phyloP scores from a whole-genome alignment of 1,140 invertebrate genomes.

The Bombus ignitus region DNA sequence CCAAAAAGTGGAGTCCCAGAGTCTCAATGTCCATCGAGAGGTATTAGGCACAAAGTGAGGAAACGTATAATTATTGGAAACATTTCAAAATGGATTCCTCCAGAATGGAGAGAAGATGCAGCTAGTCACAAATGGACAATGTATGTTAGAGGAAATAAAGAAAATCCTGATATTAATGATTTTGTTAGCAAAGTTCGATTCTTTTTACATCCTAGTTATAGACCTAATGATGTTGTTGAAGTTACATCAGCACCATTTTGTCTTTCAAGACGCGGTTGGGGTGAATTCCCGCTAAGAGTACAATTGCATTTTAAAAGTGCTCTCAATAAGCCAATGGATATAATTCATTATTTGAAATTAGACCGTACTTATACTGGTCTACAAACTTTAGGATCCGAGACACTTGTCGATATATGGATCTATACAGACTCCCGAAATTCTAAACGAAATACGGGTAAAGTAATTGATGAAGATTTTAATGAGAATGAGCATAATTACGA shows the following conservation, averaged over 20 bases:
- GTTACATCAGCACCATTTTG: constrained; percentile 91
- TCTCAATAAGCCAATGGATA: constrained; percentile 90
- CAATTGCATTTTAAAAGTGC: constrained; percentile 90
- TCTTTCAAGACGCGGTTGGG: constrained; percentile 93
- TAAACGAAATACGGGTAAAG: background rate
- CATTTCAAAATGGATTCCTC: constrained; percentile 92
- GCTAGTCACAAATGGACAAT: constrained; percentile 96
- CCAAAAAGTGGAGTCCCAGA: constrained; percentile 74
- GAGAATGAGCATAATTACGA: background rate
- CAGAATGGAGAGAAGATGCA: constrained; percentile 85
- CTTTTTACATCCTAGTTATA: constrained; percentile 92
- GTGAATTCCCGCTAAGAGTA: constrained; percentile 93
- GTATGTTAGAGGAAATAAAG: constrained; percentile 89
- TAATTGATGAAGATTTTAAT: background rate
- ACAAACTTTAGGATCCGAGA: constrained; percentile 92
- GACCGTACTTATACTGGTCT: constrained; percentile 93
- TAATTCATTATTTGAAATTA: constrained; percentile 92
- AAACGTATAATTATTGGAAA: constrained; percentile 89
- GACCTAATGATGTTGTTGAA: constrained; percentile 93
- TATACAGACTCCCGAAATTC: constrained; percentile 68
- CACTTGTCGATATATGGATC: constrained; percentile 88
- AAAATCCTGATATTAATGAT: constrained; percentile 85
- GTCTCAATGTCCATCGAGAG: constrained; percentile 67
- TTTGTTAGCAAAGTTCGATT: constrained; percentile 91
- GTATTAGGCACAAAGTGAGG: constrained; percentile 74